phyloP scores from a whole-genome alignment of 1,140 invertebrate genomes.

The Pseudoatta argentina region DNA sequence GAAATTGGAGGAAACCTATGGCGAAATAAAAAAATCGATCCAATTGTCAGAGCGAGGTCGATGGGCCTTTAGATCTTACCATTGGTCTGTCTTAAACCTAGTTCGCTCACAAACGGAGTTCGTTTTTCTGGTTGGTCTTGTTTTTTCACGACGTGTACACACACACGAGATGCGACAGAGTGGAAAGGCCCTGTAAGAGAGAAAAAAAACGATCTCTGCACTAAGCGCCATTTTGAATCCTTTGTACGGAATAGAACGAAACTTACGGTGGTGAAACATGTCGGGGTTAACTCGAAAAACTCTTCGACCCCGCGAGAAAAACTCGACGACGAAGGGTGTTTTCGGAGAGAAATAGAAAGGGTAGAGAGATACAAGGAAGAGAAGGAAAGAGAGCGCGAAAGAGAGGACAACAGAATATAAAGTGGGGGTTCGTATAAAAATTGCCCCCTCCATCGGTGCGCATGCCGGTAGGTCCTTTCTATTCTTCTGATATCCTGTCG shows the following conservation, averaged over 20 bases:
- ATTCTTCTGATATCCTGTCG: constrained; percentile 86
- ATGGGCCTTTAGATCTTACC: constrained; percentile 46
- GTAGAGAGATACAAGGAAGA: not conserved
- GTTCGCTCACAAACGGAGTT: constrained; percentile 50
- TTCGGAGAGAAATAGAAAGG: constrained; percentile 6
- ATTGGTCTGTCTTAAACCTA: constrained; percentile 31
- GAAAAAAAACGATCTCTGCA: constrained; percentile 38
- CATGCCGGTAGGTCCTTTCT: constrained; percentile 82
- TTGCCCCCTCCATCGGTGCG: constrained; percentile 77
- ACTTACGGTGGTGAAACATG: constrained; percentile 41
- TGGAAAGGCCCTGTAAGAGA: constrained; percentile 44
- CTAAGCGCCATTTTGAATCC: constrained; percentile 75
- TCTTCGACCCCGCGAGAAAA: constrained; percentile 74
- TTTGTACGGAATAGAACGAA: constrained; percentile 74
- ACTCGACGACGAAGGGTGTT: constrained; percentile 67
- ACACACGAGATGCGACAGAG: constrained; percentile 26
- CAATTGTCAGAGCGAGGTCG: constrained; percentile 58
- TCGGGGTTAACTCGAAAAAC: constrained; percentile 81
- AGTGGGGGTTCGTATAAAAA: constrained; percentile 78
- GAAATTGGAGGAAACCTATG: constrained; percentile 69
- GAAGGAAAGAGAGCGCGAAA: constrained; percentile 40
- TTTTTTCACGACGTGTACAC: constrained; percentile 47
- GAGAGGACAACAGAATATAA: constrained; percentile 47
- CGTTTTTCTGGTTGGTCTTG: constrained; percentile 47
- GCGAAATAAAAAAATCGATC: constrained; percentile 52